Evolutionary conservation across 2,113 vertebrate species (phyloP).

Genomic region (Neotoma lepida): DNA sequence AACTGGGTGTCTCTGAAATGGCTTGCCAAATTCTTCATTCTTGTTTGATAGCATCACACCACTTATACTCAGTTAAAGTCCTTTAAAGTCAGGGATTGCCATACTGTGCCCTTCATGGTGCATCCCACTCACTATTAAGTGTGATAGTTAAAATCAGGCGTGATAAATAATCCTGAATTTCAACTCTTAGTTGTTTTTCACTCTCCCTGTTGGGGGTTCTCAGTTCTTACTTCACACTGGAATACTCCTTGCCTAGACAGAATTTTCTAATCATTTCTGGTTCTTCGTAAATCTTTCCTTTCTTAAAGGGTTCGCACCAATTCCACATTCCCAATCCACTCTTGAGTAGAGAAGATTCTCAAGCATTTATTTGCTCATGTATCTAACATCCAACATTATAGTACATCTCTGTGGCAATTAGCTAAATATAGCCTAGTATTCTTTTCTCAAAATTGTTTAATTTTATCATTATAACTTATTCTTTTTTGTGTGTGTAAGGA

Average conservation of each 20-base stretch:
- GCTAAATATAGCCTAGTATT: background rate
- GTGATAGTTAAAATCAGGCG: background rate
- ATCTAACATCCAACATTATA: rapidly evolving
- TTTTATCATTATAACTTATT: background rate
- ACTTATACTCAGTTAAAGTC: background rate
- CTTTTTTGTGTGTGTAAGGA: background rate
- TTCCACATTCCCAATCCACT: background rate
- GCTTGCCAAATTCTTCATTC: background rate
- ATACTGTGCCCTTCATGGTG: background rate
- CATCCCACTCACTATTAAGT: background rate
- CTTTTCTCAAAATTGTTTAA: background rate
- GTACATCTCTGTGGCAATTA: background rate
- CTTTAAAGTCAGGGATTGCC: background rate
- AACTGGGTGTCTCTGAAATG: background rate
- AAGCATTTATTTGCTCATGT: background rate
- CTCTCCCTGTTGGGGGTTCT: background rate
- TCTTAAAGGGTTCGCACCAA: background rate
- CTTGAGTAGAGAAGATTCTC: background rate
- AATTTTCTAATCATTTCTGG: background rate
- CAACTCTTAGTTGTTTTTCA: background rate
- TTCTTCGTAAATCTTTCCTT: background rate
- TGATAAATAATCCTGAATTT: background rate
- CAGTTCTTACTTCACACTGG: background rate
- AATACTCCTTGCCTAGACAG: background rate
- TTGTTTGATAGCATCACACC: background rate